Evolutionary conservation across 2,888 invertebrate genomes (phyloP).

Genomic region (Cataglyphis rosenhaueri): DNA sequence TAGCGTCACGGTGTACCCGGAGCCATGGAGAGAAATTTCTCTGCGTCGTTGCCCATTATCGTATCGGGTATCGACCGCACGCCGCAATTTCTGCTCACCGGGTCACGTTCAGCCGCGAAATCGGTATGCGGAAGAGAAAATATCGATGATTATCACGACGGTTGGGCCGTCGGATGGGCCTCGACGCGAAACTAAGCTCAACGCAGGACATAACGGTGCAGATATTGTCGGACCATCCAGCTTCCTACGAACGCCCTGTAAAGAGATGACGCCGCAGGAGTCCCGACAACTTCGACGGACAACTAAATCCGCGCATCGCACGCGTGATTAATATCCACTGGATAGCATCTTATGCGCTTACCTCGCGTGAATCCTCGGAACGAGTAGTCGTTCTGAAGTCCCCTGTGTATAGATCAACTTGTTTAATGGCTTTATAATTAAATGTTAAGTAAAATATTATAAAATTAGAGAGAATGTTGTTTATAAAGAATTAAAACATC

Average conservation of each 20-base stretch:
- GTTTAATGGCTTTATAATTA: slow-evolving; percentile 33
- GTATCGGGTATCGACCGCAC: slow-evolving; percentile 80
- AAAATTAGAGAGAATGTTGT: slow-evolving; percentile 30
- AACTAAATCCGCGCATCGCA: slow-evolving; percentile 41
- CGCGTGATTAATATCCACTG: slow-evolving; percentile 36
- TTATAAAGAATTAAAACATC: neutral
- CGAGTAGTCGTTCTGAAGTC: slow-evolving; percentile 29
- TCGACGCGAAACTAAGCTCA: slow-evolving; percentile 74
- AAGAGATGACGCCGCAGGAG: slow-evolving; percentile 34
- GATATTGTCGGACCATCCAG: slow-evolving; percentile 22
- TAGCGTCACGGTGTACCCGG: slow-evolving; percentile 51
- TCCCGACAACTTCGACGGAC: slow-evolving; percentile 22
- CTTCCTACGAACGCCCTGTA: slow-evolving; percentile 54
- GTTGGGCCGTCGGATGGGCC: slow-evolving; percentile 65
- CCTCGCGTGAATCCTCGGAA: slow-evolving; percentile 2
- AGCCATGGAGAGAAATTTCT: slow-evolving; percentile 75
- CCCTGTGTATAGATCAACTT: slow-evolving; percentile 8
- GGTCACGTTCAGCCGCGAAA: slow-evolving; percentile 80
- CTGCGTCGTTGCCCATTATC: slow-evolving; percentile 80
- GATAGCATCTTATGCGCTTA: neutral
- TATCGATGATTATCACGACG: slow-evolving; percentile 83
- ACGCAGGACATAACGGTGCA: slow-evolving; percentile 71
- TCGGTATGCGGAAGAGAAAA: slow-evolving; percentile 84
- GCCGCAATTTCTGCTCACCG: slow-evolving; percentile 77
- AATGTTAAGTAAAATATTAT: slow-evolving; percentile 18